Evolutionary conservation across 2,888 invertebrate species (phyloP).

Genomic region (Phorcus lineatus): DNA sequence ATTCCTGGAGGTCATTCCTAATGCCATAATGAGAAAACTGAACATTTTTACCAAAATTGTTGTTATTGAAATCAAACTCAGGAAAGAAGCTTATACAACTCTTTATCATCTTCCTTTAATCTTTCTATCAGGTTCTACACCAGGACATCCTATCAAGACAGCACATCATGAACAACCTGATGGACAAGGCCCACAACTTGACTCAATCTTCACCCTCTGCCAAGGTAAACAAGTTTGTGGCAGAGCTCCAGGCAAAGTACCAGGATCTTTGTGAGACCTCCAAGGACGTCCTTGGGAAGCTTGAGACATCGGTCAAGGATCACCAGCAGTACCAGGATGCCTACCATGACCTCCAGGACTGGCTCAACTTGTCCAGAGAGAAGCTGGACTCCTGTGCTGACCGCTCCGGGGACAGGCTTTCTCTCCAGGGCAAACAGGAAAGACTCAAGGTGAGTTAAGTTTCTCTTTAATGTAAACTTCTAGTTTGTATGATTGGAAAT

Average conservation of each 20-base stretch:
- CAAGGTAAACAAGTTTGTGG: constrained; percentile 67
- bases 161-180: constrained; percentile 88
- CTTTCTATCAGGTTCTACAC: constrained; percentile 79
- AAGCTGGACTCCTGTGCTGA: constrained; percentile 67
- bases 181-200: constrained; percentile 86
- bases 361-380: constrained; percentile 79
- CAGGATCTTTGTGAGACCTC: constrained; percentile 61
- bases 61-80: no score
- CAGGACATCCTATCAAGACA: constrained; percentile 91
- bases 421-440: constrained; percentile 79
- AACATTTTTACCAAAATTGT: no score
- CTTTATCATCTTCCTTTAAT: not conserved
- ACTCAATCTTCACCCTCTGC: constrained; percentile 60
- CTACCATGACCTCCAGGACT: constrained; percentile 86
- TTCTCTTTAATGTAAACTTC: no score
- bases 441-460: constrained; percentile 59
- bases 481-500: no score
- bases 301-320: constrained; percentile 90
- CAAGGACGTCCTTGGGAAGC: constrained; percentile 85
- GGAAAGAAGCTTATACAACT: not conserved
- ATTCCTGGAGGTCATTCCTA: no score
- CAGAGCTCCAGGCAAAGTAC: constrained; percentile 65
- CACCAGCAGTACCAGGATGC: constrained; percentile 88
- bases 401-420: constrained; percentile 80
- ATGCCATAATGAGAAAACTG: no score